Base-by-base conservation (phyloP, 2,888 invertebrate species). In the Nezara viridula region DNA sequence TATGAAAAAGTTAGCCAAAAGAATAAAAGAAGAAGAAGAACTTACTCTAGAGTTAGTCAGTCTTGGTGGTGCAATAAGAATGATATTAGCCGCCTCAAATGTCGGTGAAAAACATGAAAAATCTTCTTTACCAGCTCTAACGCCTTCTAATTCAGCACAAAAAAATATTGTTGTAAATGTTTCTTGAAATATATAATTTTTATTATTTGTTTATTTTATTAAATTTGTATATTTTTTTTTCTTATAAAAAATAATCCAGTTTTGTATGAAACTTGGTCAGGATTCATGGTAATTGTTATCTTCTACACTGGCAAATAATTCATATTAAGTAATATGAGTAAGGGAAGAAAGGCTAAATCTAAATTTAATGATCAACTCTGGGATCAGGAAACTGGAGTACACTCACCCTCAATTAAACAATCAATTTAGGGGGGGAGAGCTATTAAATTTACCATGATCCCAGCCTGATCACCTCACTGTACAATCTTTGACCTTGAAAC, bases 11-110 rank as follows among this genome's bases (percentile, higher is more conserved):
- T 93, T 98, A 7, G 93, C 94, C 60, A 93, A 94, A 86, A 93
- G 95, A 90, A 93, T 98, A 40, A 93, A 94, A 91, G 94, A 94
- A 90, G 98, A 98, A 93, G 94, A 95, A 90, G 93, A 95, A 60
- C 93, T 96, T n/a, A 95, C 95, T 89, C 94, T 94, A 91, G 94
- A 95, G 88, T 93, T 96, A 52, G 92, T 95, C 90, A 94, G 95
- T 91, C 92, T 97, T 49, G 95, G 96, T 93, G 97, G 97, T 21
- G 94, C 95, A 47, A 93, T 97, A 90, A 94, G 95, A 91, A 94
- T 96, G 92, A 92, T 97, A 49, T 92, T 96, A 90, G 94, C 95
- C 44, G 95, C 95, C 85, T 94, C 95, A 6, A 92, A 93, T 91
- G 91, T 91, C 1, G 90, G 86, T 77, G 89, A 86, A 24, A 32